phyloP scores from a whole-genome alignment of 1,140 invertebrate species.

The Brachionus sp. region DNA sequence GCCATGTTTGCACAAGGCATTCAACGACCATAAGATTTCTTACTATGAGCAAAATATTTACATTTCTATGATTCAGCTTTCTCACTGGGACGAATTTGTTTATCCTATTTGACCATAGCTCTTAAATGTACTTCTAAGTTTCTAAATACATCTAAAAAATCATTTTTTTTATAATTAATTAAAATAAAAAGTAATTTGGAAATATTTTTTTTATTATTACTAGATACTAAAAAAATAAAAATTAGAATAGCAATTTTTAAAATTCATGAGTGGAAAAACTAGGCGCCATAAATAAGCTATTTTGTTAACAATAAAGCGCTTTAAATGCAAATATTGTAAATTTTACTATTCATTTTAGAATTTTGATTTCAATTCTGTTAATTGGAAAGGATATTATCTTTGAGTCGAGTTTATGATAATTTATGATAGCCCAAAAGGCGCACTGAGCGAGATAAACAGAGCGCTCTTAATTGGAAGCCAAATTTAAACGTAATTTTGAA shows the following conservation, averaged over 20 bases:
- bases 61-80: not conserved
- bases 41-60: not conserved
- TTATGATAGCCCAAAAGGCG: not conserved
- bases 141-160: not conserved
- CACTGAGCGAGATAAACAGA: not conserved
- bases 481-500: constrained; percentile 7
- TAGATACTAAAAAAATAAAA: not conserved
- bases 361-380: not conserved
- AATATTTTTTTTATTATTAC: not conserved
- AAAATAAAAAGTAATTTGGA: not conserved
- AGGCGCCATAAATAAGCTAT: not conserved
- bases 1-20: not conserved
- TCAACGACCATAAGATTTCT: not conserved
- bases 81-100: not conserved
- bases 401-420: not conserved
- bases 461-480: not conserved
- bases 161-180: not conserved
- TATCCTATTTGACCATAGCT: not conserved
- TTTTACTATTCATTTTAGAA: not conserved
- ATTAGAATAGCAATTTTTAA: not conserved
- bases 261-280: not conserved
- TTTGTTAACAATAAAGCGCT: not conserved
- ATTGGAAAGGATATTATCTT: not conserved
- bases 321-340: not conserved
- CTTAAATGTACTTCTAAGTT: not conserved